Evolutionary conservation across 2,888 invertebrate genomes (phyloP).

Genomic region (Ornithoptera priamus): DNA sequence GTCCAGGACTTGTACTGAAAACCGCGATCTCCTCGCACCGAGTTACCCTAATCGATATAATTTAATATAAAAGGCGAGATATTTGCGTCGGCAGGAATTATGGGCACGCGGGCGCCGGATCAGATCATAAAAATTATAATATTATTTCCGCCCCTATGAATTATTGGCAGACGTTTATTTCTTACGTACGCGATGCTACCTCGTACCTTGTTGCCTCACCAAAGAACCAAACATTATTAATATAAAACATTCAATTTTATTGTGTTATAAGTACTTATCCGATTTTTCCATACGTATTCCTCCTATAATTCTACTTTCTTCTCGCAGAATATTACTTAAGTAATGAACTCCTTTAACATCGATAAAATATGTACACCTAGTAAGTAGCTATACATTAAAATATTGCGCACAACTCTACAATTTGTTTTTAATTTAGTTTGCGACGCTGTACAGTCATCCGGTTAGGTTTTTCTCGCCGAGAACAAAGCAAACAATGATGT

Average conservation of each 20-base stretch:
- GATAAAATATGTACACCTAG: too few relatives aligned
- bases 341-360: too few relatives aligned
- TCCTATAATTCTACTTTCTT: too few relatives aligned
- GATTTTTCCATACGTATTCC: too few relatives aligned
- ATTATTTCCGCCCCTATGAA: constrained; percentile 30
- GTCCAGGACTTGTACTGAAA: constrained; percentile 16
- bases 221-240: too few relatives aligned
- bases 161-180: constrained; percentile 25
- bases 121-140: constrained; percentile 32
- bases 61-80: constrained; percentile 44
- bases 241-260: too few relatives aligned
- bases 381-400: too few relatives aligned
- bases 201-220: background rate
- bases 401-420: too few relatives aligned
- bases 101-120: constrained; percentile 32
- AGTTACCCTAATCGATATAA: constrained; percentile 49
- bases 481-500: background rate
- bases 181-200: background rate
- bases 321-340: too few relatives aligned
- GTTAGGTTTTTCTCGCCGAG: background rate
- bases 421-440: too few relatives aligned
- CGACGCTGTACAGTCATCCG: too few relatives aligned
- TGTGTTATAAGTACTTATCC: too few relatives aligned
- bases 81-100: constrained; percentile 40
- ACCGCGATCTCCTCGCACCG: constrained; percentile 27